Base-by-base conservation (phyloP, 2,113 vertebrate genomes). In the Muntiacus muntjak region DNA sequence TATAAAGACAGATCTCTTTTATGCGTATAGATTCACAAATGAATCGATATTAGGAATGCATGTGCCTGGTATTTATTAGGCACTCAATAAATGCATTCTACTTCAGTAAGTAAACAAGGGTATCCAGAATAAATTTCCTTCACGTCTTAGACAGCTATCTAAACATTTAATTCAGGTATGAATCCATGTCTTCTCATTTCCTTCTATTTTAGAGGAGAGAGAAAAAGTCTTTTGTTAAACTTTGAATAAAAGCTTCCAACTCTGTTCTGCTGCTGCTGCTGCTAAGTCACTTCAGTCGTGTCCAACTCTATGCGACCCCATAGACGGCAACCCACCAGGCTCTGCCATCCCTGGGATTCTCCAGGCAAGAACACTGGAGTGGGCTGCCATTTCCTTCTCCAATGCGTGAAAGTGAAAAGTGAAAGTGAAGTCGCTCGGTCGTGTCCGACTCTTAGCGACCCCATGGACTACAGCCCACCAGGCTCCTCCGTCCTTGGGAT, bases 51-150 rank as follows among this genome's bases (percentile, higher is more conserved):
- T 96, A 76, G 58, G 54, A 90, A 82, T 87, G 6, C 50, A 50
- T 94, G 25, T 85, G 15, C 23, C 58, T 85, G 60, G 26, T 50
- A 95, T 85, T 95, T 78, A 87, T 97, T 95, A 97, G 52, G 7
- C 28, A 50, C 45, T 85, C 47, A 78, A 25, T 74, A 87, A 90
- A 97, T 82, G 52, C 40, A 81, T 86, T 28, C 19, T 52, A 54
- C 16, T 55, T 79, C 81, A 79, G 36, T 79, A 64, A 97, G 36
- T 28, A 93, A 64, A 2, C 23, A 89, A 95, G 2, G 0, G 7
- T 79, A n/a, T 64, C n/a, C 30, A 97, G 60, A 98, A 87, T 43
- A 3, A 87, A 93, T 57, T 93, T 90, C 26, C 3, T 85, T 19
- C 16, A 60, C 15, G 89, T 85, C 54, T 47, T 2, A 36, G 19